Conservation (phyloP, 2,113 vertebrate species). For the Pygoscelis adeliae region DNA sequence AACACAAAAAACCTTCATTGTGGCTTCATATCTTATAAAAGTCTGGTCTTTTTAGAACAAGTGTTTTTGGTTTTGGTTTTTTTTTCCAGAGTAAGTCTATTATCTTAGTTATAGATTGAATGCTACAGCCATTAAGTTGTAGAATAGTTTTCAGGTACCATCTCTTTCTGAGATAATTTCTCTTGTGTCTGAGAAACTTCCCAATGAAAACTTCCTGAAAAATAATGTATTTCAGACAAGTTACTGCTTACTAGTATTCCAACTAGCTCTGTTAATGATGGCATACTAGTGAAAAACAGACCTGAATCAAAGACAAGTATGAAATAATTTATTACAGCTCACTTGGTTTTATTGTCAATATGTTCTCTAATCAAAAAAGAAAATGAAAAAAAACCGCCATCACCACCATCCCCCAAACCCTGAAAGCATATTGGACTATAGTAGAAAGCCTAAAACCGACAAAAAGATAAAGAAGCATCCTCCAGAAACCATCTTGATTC, state of each 20-base stretch:
- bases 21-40: background rate
- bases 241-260: background rate
- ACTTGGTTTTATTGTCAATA: background rate
- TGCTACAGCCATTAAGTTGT: background rate
- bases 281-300: background rate
- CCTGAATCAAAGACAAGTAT: background rate
- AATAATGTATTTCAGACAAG: background rate
- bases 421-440: background rate
- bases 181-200: background rate
- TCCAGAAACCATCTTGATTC: background rate
- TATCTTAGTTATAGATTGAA: background rate
- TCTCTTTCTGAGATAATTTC: background rate
- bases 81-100: background rate
- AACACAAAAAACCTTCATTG: background rate
- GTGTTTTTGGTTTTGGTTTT: rapidly evolving
- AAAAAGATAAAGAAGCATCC: background rate
- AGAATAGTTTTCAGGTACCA: background rate
- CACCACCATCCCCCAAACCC: background rate
- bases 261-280: background rate
- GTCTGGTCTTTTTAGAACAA: background rate
- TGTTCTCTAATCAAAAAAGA: background rate
- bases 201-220: background rate
- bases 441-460: background rate
- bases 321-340: background rate
- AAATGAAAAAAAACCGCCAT: rapidly evolving